Percentiles rank a stretch among this genome's conserved stretches.
Evolutionary conservation across 2,113 vertebrate species (phyloP).

Genomic region (Hirundichthys speculiger): DNA sequence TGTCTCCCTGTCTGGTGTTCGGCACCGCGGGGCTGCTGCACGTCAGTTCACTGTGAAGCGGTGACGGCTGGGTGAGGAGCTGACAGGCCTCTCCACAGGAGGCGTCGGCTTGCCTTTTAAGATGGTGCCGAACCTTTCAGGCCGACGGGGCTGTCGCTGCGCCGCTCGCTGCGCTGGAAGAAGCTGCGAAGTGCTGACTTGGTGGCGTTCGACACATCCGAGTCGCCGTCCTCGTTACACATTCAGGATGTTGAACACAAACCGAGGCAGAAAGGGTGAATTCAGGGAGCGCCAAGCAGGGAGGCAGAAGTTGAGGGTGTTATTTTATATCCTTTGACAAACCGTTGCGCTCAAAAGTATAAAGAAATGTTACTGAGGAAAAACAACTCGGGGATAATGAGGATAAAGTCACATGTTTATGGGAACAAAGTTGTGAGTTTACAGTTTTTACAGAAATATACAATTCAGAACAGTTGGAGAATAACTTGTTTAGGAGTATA

Average conservation of each 20-base stretch:
- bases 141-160: conserved; percentile 18
- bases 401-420: too few species aligned
- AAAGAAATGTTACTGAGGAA: too few species aligned
- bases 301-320: not conserved
- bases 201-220: not conserved
- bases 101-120: conserved; percentile 37
- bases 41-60: conserved; percentile 50
- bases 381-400: too few species aligned
- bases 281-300: not conserved
- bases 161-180: conserved; percentile 22
- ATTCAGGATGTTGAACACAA: not conserved
- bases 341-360: too few species aligned
- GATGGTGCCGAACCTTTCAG: conserved; percentile 57
- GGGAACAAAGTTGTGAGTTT: too few species aligned
- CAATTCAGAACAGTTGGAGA: too few species aligned
- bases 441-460: too few species aligned
- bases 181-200: conserved; percentile 23
- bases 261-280: not conserved
- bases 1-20: conserved; percentile 49
- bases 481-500: too few species aligned
- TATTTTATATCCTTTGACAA: too few species aligned
- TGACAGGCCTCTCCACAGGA: conserved; percentile 54
- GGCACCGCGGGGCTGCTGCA: conserved; percentile 37
- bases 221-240: conserved; percentile 1
- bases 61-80: conserved; percentile 29